phyloP scores from a whole-genome alignment of 1,140 invertebrate species.

The Penaeus indicus region DNA sequence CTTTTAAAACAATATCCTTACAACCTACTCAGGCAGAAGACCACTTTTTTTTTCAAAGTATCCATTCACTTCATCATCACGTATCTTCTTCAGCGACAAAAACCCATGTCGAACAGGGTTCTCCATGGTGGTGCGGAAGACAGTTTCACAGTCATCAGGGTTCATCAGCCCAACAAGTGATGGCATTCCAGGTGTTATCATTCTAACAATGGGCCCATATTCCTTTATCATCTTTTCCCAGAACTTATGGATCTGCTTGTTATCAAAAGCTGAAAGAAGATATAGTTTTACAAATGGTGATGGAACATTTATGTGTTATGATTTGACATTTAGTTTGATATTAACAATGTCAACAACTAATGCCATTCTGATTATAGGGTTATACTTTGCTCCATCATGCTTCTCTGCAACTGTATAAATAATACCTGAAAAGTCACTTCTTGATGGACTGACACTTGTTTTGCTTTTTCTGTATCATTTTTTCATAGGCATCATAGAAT shows the following conservation, averaged over 20 bases:
- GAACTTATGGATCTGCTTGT: not conserved
- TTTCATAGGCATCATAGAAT: too few species aligned
- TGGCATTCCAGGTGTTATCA: not conserved
- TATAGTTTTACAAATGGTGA: not conserved
- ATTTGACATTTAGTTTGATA: too few species aligned
- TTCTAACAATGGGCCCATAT: not conserved
- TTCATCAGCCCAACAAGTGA: not conserved
- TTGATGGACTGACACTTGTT: too few species aligned
- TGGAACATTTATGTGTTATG: too few species aligned
- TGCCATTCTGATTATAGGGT: too few species aligned
- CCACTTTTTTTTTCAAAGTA: constrained; percentile 7
- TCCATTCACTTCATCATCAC: not conserved
- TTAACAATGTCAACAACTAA: too few species aligned
- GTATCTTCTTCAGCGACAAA: not conserved
- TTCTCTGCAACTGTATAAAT: too few species aligned
- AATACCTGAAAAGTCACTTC: too few species aligned
- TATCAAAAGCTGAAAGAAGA: not conserved
- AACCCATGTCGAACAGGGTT: not conserved
- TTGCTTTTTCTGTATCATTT: too few species aligned
- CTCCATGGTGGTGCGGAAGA: not conserved
- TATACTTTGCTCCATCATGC: too few species aligned
- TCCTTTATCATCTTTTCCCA: not conserved
- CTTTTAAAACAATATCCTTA: not conserved
- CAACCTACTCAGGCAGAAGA: not conserved
- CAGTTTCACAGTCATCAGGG: not conserved